These are phyloP conservation scores for Acanthisitta chloris DNA, from an alignment of 2,113 vertebrate genomes.

Conservation along the genomic window DNA sequence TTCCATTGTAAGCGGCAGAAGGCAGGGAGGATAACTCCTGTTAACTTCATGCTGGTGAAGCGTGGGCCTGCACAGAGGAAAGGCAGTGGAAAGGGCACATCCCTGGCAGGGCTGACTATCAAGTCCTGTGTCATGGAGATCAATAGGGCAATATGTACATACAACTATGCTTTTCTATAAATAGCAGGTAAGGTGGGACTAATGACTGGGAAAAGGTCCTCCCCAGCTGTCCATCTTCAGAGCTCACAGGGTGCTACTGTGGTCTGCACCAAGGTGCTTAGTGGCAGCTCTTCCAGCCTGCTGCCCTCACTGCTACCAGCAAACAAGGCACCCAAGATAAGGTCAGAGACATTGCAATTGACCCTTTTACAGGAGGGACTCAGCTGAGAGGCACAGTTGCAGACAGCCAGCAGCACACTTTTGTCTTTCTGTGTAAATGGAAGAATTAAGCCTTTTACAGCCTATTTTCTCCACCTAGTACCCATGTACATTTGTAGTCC, in stretches of 20 bases:
- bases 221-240: not conserved
- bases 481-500: not conserved
- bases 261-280: not conserved
- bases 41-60: not conserved
- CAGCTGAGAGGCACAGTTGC: not conserved
- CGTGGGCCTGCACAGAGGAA: not conserved
- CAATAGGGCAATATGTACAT: rapidly evolving
- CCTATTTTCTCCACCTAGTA: not conserved
- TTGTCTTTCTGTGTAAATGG: not conserved
- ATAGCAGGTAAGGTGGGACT: not conserved
- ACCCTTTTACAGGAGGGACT: not conserved
- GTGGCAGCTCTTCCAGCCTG: not conserved
- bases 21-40: not conserved
- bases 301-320: not conserved
- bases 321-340: not conserved
- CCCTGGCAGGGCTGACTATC: rapidly evolving
- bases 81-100: not conserved
- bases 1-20: not conserved
- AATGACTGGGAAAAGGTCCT: rapidly evolving
- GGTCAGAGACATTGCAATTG: rapidly evolving
- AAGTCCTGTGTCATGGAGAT: rapidly evolving
- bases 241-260: rapidly evolving
- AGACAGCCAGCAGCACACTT: not conserved
- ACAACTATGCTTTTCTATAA: not conserved
- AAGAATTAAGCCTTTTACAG: not conserved